A percentile compares a stretch with the other conserved stretches of the same genome.
These are phyloP conservation scores for Agrilus planipennis DNA, from an alignment of 1,140 invertebrate species.

Conservation along the genomic window DNA sequence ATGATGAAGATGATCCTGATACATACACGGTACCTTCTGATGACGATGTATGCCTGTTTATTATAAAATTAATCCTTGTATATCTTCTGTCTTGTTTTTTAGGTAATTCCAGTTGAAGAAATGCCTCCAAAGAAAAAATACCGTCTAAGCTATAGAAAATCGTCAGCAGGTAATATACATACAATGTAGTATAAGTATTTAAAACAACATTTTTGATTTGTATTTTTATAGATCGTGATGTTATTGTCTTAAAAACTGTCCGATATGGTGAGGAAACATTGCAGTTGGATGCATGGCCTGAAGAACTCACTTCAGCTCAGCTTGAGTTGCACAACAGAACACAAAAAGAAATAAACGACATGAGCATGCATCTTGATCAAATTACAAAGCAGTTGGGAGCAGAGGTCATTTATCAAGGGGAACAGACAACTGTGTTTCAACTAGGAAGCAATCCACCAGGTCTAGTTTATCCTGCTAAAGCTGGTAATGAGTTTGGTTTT, in stretches of 20 bases:
- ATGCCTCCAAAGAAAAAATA: conserved; percentile 29
- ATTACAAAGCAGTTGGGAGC: conserved; percentile 7
- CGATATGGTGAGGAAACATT: conserved; percentile 17
- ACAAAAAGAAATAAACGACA: conserved; percentile 6
- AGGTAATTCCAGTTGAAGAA: conserved; percentile 7
- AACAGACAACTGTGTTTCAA: conserved; percentile 7
- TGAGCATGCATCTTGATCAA: conserved; percentile 3
- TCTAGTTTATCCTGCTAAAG: too few species aligned
- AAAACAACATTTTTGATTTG: background rate
- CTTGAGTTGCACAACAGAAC: conserved; percentile 12
- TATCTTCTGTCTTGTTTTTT: background rate
- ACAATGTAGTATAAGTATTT: conserved; percentile 5
- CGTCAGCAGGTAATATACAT: conserved; percentile 27
- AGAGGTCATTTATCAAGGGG: conserved; percentile 10
- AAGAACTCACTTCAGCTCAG: conserved; percentile 19
- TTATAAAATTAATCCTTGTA: background rate
- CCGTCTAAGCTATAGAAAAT: conserved; percentile 26
- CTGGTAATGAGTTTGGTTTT: too few species aligned
- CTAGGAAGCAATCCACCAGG: too few species aligned
- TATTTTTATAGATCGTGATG: conserved; percentile 26
- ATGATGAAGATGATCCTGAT: conserved; percentile 20
- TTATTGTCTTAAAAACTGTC: conserved; percentile 25
- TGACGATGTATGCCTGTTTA: conserved; percentile 20
- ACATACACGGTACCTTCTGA: conserved; percentile 21
- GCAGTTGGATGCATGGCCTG: conserved; percentile 22